Evolutionary conservation across 2,888 invertebrate species (phyloP).

Genomic region (Smittia aterrima): DNA sequence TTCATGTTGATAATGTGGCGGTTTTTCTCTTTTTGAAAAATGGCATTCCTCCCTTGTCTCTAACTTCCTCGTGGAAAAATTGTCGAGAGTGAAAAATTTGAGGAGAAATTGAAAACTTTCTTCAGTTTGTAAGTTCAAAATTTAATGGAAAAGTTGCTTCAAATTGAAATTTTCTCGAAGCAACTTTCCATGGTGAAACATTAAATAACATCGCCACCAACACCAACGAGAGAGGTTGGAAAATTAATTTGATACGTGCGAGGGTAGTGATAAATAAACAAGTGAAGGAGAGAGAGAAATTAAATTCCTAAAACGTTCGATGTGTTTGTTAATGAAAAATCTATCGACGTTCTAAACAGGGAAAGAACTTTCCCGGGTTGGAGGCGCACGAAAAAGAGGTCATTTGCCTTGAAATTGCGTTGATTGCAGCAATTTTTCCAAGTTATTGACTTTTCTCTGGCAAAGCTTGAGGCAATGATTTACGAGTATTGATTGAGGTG

Average conservation of each 20-base stretch:
- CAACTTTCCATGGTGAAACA: neutral
- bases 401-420: slow-evolving; percentile 4
- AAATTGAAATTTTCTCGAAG: neutral
- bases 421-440: neutral
- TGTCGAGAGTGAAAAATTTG: too few relatives aligned
- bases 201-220: neutral
- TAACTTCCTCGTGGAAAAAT: neutral
- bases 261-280: neutral
- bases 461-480: neutral
- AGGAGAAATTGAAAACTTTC: neutral
- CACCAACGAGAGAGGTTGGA: neutral
- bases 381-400: neutral
- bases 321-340: slow-evolving; percentile 39
- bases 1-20: slow-evolving; percentile 39
- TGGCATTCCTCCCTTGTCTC: slow-evolving; percentile 20
- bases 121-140: neutral
- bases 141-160: neutral
- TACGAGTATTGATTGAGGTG: slow-evolving; percentile 11
- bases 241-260: slow-evolving; percentile 32
- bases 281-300: slow-evolving; percentile 5
- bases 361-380: neutral
- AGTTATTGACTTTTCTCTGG: too few relatives aligned
- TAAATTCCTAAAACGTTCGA: slow-evolving; percentile 25
- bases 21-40: slow-evolving; percentile 39
- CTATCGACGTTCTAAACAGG: neutral